Conservation (phyloP, 2,888 invertebrate genomes). For the Troglohyphantes excavatus region DNA sequence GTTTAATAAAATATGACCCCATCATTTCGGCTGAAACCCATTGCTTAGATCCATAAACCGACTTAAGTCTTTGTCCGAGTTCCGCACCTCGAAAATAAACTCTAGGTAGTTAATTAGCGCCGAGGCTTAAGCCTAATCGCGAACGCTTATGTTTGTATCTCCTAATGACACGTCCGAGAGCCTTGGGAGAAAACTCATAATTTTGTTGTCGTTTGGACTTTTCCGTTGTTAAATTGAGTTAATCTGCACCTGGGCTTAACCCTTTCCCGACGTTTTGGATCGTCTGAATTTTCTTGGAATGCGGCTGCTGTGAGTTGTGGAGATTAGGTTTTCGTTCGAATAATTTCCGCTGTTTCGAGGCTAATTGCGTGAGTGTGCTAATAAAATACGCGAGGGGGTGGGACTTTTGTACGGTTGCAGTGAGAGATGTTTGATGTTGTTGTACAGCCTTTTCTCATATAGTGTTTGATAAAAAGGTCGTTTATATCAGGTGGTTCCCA, state of each 20-base stretch:
- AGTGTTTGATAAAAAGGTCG: no score
- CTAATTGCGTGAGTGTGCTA: conserved; percentile 30
- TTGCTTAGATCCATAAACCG: conserved; percentile 10
- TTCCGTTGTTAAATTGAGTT: conserved; percentile 48
- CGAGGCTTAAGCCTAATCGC: conserved; percentile 55
- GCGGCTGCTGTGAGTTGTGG: not conserved
- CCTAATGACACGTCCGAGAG: conserved; percentile 51
- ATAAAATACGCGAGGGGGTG: conserved; percentile 23
- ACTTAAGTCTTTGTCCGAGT: not conserved
- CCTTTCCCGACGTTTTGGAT: conserved; percentile 46
- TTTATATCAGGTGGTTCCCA: no score
- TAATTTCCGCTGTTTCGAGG: conserved; percentile 14
- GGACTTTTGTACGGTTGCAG: not conserved
- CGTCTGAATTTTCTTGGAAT: conserved; percentile 41
- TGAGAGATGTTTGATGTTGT: not conserved
- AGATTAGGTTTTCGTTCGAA: conserved; percentile 41
- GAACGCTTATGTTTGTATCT: conserved; percentile 64
- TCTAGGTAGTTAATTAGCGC: conserved; percentile 52
- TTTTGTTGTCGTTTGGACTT: conserved; percentile 42
- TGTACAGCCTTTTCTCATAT: not conserved
- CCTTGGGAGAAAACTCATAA: conserved; percentile 27
- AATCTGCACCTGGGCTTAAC: conserved; percentile 53
- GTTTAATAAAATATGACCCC: conserved; percentile 27
- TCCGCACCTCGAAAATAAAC: conserved; percentile 34
- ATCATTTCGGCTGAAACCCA: not conserved